Evolutionary conservation across 2,888 invertebrate species (phyloP), one percentile per base, ranked within the genome.

Genomic region (Hylaea fasciaria): DNA sequence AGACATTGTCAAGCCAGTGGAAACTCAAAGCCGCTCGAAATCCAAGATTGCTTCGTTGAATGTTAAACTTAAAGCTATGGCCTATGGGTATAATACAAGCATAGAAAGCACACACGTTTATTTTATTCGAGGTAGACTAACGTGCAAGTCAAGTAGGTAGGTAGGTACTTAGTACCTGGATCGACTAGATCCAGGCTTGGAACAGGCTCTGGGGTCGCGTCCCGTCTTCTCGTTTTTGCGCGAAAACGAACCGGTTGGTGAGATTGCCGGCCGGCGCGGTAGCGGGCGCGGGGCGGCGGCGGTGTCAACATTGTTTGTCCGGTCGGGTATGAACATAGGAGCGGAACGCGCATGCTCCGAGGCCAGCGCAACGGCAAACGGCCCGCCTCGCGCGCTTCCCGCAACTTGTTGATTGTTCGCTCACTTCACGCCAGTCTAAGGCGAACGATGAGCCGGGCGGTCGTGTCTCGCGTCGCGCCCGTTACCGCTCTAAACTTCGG

Each of bases 381-480:
- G 37, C 55, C 83, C 82, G 85, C 82, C 82, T 82, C 81, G 81
- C 84, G 78, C 80, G 77, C 81, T 77, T 17, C 79, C 78, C 85
- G 85, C 89, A 86, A 91, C 91, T 91, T 91, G 91, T 92, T 91
- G 91, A 91, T 87, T 87, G 86, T 87, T 87, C 87, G 78, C 90
- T 87, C 87, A 89, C 91, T 91, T 91, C 91, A 89, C 74, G 78
- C 68, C 82, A 89, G 89, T 90, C 81, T 77, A 79, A 74, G 80
- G 83, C 89, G 87, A 87, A 85, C 88, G 89, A 88, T 91, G 90
- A 89, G 90, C 78, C 71, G 87, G 80, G 82, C 74, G 88, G 90
- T 83, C 76, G 89, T 81, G 86, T 88, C 70, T 68, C 71, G 78
- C 75, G 84, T 78, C 68, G 76, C 83, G 83, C 72, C 7, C 78